These are phyloP conservation scores for Drosophila subquinaria DNA, from an alignment of 2,888 invertebrate species.

Conservation along the genomic window DNA sequence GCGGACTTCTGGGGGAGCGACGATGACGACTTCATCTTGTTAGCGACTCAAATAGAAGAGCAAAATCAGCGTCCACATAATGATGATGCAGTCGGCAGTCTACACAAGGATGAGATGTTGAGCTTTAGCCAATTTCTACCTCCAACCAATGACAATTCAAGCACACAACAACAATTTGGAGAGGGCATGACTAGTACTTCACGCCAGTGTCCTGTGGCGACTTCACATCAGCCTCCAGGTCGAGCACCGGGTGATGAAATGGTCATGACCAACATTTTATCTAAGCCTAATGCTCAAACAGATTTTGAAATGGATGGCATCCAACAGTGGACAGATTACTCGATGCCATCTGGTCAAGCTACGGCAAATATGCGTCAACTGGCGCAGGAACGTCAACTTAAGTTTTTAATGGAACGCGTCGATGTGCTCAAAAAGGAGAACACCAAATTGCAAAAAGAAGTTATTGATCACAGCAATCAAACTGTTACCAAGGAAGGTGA, in stretches of 20 bases:
- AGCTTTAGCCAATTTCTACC: constrained; percentile 80
- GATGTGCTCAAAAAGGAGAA: constrained; percentile 82
- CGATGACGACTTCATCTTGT: constrained; percentile 83
- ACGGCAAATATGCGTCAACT: constrained; percentile 70
- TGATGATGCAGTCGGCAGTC: background rate
- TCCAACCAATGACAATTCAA: constrained; percentile 68
- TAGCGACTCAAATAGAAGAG: constrained; percentile 84
- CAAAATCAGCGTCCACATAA: constrained; percentile 46
- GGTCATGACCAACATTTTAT: constrained; percentile 41
- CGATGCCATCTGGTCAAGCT: constrained; percentile 28
- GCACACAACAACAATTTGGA: constrained; percentile 73
- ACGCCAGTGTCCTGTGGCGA: background rate
- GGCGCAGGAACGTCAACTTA: constrained; percentile 81
- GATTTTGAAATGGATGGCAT: background rate
- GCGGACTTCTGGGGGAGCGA: constrained; percentile 83
- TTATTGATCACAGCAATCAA: constrained; percentile 73
- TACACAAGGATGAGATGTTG: constrained; percentile 64
- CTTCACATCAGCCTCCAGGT: background rate
- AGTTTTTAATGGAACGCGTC: constrained; percentile 82
- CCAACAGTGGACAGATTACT: background rate
- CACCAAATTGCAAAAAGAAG: constrained; percentile 72
- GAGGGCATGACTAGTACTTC: constrained; percentile 9
- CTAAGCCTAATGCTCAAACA: constrained; percentile 7
- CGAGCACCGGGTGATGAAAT: constrained; percentile 49
- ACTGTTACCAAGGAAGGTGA: constrained; percentile 80